phyloP scores from a whole-genome alignment of 2,113 vertebrate genomes.

The Panthera uncia region DNA sequence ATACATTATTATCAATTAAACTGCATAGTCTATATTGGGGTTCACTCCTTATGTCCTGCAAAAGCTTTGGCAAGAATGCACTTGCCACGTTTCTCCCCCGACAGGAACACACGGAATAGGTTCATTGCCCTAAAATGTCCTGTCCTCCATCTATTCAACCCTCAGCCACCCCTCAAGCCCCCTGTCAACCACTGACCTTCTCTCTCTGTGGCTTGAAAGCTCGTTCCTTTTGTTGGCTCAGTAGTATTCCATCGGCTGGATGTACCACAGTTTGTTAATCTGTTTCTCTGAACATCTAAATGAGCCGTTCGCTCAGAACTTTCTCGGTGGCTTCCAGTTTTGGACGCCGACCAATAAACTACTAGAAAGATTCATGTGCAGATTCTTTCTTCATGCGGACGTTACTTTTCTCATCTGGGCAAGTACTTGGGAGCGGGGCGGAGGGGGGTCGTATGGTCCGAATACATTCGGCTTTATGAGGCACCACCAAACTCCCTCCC shows the following conservation, averaged over 20 bases:
- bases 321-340: neutral
- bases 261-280: accelerated
- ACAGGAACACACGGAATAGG: accelerated
- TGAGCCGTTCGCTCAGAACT: too few species aligned
- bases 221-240: neutral
- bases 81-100: too few species aligned
- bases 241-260: neutral
- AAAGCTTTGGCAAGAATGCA: accelerated
- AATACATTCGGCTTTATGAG: neutral
- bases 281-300: neutral
- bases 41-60: too few species aligned
- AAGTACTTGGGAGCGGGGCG: neutral
- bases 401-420: neutral
- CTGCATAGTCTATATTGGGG: accelerated
- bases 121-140: accelerated
- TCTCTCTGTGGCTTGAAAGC: neutral
- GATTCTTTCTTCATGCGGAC: neutral
- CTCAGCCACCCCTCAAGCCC: neutral
- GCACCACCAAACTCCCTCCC: neutral
- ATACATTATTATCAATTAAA: neutral
- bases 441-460: neutral
- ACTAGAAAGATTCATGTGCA: accelerated
- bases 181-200: neutral
- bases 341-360: accelerated
- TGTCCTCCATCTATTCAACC: accelerated